Evolutionary conservation across 2,888 invertebrate genomes (phyloP).

Genomic region (Drosophila tanythrix): DNA sequence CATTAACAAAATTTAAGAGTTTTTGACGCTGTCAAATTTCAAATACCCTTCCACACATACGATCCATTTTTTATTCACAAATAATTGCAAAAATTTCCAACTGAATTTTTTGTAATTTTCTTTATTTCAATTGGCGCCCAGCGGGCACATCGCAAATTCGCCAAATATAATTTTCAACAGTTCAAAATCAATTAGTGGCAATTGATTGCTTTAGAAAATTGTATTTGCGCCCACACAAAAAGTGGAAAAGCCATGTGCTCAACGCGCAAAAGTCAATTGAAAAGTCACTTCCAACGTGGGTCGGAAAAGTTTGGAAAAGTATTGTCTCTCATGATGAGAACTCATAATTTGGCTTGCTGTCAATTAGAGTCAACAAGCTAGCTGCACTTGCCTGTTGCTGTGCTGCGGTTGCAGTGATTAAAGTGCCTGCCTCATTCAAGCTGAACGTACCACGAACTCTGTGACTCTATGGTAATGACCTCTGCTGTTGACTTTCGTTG

Average conservation of each 20-base stretch:
- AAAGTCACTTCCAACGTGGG: conserved; percentile 34
- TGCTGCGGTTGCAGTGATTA: conserved; percentile 1
- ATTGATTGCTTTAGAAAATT: conserved; percentile 60
- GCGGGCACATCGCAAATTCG: neutral
- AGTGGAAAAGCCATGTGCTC: conserved; percentile 24
- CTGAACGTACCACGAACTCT: conserved; percentile 24
- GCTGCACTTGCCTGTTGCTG: conserved; percentile 20
- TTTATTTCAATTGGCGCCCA: conserved; percentile 47
- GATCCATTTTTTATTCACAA: neutral
- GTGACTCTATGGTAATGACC: conserved; percentile 51
- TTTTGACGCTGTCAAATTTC: neutral
- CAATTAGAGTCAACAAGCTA: conserved; percentile 25
- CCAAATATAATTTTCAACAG: conserved; percentile 33
- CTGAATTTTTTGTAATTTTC: conserved; percentile 7
- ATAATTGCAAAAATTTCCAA: conserved; percentile 19
- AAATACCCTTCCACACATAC: neutral
- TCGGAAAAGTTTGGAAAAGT: conserved; percentile 7
- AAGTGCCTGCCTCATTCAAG: neutral
- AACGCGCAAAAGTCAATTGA: conserved; percentile 51
- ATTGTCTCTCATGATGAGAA: neutral
- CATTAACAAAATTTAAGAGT: neutral
- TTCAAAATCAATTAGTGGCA: conserved; percentile 69
- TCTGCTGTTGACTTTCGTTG: conserved; percentile 15
- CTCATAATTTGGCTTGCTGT: conserved; percentile 14
- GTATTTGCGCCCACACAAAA: conserved; percentile 21